Conservation (phyloP, 2,797 vertebrate genomes). For the Alfaro cultratus region DNA sequence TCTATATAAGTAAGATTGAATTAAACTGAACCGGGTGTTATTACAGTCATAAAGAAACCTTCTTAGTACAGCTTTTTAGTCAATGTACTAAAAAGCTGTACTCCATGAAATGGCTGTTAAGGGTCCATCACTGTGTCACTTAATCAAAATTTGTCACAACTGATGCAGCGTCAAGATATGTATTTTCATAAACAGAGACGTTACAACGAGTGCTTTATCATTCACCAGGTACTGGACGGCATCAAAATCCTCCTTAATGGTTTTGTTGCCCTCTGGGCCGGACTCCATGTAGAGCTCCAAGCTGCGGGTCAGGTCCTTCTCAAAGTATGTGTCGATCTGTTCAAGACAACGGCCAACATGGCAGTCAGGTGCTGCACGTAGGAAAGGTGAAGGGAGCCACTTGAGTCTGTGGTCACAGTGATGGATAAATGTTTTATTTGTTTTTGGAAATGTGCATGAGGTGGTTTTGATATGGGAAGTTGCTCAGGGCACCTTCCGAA, state of each 20-base stretch:
- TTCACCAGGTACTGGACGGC: conserved; percentile 66
- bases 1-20: not conserved
- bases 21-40: too few species aligned
- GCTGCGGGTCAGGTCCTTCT: conserved; percentile 65
- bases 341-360: conserved; percentile 12
- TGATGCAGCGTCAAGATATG: not conserved
- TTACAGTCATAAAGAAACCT: too few species aligned
- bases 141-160: not conserved
- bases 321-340: conserved; percentile 72
- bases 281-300: conserved; percentile 65
- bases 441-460: too few species aligned
- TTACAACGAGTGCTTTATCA: not conserved
- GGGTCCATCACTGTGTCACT: not conserved
- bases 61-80: too few species aligned
- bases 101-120: too few species aligned
- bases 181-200: not conserved
- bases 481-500: too few species aligned
- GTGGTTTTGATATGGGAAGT: too few species aligned
- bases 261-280: conserved; percentile 40
- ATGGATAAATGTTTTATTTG: too few species aligned
- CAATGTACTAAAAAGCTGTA: too few species aligned
- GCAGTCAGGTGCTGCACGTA: not conserved
- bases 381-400: not conserved
- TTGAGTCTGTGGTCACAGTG: not conserved
- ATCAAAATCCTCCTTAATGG: conserved; percentile 70